These are phyloP conservation scores for Eulacestoma nigropectus DNA, from an alignment of 2,113 vertebrate genomes.

Conservation along the genomic window DNA sequence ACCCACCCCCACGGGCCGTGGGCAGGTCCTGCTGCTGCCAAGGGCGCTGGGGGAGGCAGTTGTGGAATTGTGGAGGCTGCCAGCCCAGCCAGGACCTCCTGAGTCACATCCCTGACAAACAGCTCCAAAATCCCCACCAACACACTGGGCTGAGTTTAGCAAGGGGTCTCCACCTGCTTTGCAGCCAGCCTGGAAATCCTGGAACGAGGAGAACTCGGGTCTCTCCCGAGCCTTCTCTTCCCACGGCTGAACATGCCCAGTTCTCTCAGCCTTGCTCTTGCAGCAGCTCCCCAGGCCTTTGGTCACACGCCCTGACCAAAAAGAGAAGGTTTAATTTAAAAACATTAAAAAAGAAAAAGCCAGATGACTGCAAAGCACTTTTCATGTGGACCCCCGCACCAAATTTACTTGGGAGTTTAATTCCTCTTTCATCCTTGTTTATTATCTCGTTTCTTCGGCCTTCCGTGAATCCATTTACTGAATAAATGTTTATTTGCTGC, in stretches of 20 bases:
- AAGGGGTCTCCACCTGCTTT: fast-evolving
- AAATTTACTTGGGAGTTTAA: neutral
- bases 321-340: neutral
- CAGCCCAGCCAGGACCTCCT: neutral
- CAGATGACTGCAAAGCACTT: neutral
- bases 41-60: fast-evolving
- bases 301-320: neutral
- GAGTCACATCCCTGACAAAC: neutral
- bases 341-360: neutral
- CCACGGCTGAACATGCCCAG: fast-evolving
- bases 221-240: neutral
- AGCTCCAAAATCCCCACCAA: neutral
- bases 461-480: neutral
- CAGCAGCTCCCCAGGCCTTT: neutral
- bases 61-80: too few species aligned
- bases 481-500: neutral
- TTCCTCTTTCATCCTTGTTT: neutral
- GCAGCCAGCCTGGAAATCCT: neutral
- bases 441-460: neutral
- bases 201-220: fast-evolving
- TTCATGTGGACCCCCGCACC: too few species aligned
- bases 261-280: neutral
- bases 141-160: fast-evolving
- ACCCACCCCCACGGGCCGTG: fast-evolving
- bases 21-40: neutral